Evolutionary conservation across 35 echinoderm and acorn worm genomes (phyloP), one percentile per base, ranked within the genome.

Genomic region (Heliocidaris erythrogramma): DNA sequence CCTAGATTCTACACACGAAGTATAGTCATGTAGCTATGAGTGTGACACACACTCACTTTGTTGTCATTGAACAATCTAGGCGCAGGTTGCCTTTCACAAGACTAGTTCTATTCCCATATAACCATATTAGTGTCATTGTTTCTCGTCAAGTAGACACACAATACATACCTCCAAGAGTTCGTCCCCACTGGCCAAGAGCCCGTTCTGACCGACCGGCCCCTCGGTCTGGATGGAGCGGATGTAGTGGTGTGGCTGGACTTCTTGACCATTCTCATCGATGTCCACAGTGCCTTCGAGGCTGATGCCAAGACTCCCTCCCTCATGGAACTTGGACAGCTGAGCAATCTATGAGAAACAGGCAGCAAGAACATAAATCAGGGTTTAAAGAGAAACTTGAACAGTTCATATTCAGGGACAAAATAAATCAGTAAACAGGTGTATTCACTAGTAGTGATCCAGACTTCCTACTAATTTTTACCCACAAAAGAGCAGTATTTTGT

Each of bases 241-340:
- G 86, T 99, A 99, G 49, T 99, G 98, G 94, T 97, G 98, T 1
- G 98, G 98, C 48, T 95, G 94, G 31, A 97, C 94, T 88, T 99
- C 98, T 18, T 97, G 90, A 42, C 98, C 98, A 69, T 96, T 65
- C 92, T 99, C 98, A 93, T 99, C 98, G 9, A 99, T 97, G 88
- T 99, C 98, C 31, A 99, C 98, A 48, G 97, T 99, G 7, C 98
- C 98, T 93, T 99, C 98, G 21, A 99, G 94, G 30, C 97, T 95
- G 31, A 99, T 99, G 2, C 98, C 98, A 31, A 99, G 91, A 89
- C 98, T 96, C 59, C 96, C 98, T 30, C 95, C 94, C 93, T 99
- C 96, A 47, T 94, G 95, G 91, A 97, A 97, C 90, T 97, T 97
- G 88, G 93, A 90, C 48, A 97, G 89, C 88, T 96, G 95, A 90